A percentile compares a stretch with the other conserved stretches of the same genome.
phyloP scores from a whole-genome alignment of 1,140 invertebrate genomes.

The Euura lappo region DNA sequence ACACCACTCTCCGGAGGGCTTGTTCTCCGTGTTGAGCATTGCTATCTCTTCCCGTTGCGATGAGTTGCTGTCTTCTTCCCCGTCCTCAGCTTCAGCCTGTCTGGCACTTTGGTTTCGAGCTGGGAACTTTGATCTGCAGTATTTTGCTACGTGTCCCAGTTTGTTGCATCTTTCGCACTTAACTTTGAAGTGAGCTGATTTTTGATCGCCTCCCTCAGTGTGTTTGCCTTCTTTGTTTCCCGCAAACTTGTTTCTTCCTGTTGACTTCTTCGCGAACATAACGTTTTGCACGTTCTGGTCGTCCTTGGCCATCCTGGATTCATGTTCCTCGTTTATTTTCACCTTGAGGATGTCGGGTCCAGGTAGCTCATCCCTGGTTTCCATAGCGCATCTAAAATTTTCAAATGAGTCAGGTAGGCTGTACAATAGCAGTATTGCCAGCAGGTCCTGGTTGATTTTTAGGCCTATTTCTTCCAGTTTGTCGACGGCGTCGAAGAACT shows the following conservation, averaged over 20 bases:
- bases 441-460: slow-evolving; percentile 29
- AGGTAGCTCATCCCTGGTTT: slow-evolving; percentile 35
- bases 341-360: slow-evolving; percentile 29
- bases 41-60: background rate
- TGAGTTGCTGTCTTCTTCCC: background rate
- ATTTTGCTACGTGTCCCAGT: slow-evolving; percentile 15
- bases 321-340: slow-evolving; percentile 34
- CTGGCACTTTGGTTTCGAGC: too few relatives aligned
- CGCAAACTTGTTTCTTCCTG: background rate
- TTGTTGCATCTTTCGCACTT: slow-evolving; percentile 18
- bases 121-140: background rate
- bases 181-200: background rate
- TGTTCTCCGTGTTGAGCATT: background rate
- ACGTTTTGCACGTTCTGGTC: background rate
- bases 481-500: slow-evolving; percentile 36
- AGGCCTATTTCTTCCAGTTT: slow-evolving; percentile 34
- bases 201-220: too few relatives aligned
- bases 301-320: slow-evolving; percentile 10
- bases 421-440: slow-evolving; percentile 33
- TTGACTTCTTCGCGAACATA: background rate
- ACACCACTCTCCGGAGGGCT: slow-evolving; percentile 3
- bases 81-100: background rate
- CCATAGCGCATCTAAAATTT: slow-evolving; percentile 33
- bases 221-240: slow-evolving; percentile 5
- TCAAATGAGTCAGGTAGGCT: slow-evolving; percentile 34